phyloP scores from a whole-genome alignment of 2,113 vertebrate genomes.

The Siniperca chuatsi region DNA sequence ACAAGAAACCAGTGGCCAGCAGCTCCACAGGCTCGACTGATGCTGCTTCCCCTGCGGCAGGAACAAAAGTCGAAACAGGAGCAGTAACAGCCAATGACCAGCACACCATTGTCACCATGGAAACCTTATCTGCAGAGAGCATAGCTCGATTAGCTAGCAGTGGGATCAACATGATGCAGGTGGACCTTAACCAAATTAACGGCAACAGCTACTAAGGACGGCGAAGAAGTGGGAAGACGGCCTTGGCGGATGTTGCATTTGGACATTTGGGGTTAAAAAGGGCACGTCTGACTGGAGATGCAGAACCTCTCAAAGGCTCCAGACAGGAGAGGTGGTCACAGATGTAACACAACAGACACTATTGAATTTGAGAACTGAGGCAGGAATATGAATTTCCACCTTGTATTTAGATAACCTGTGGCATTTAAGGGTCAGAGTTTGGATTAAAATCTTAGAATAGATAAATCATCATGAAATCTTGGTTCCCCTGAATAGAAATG shows the following conservation, averaged over 20 bases:
- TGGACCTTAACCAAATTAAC: constrained; percentile 94
- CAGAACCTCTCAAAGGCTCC: constrained; percentile 32
- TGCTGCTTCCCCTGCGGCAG: constrained; percentile 69
- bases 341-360: constrained; percentile 50
- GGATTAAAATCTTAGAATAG: constrained; percentile 44
- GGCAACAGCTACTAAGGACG: constrained; percentile 91
- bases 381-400: constrained; percentile 37
- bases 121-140: constrained; percentile 93
- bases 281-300: constrained; percentile 39
- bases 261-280: constrained; percentile 62
- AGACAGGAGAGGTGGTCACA: constrained; percentile 33
- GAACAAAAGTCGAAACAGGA: constrained; percentile 68
- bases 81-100: constrained; percentile 62
- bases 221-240: constrained; percentile 21
- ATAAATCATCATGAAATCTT: constrained; percentile 41
- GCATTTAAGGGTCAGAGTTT: constrained; percentile 52
- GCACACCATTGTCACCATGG: constrained; percentile 92
- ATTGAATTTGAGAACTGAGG: constrained; percentile 34
- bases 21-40: constrained; percentile 71
- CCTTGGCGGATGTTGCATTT: constrained; percentile 44
- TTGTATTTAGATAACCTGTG: constrained; percentile 46
- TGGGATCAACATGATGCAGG: constrained; percentile 96
- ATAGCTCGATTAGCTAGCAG: constrained; percentile 92
- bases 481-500: constrained; percentile 54
- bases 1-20: constrained; percentile 87